phyloP scores from a whole-genome alignment of 2,888 invertebrate genomes.

The Nowickia ferox region DNA sequence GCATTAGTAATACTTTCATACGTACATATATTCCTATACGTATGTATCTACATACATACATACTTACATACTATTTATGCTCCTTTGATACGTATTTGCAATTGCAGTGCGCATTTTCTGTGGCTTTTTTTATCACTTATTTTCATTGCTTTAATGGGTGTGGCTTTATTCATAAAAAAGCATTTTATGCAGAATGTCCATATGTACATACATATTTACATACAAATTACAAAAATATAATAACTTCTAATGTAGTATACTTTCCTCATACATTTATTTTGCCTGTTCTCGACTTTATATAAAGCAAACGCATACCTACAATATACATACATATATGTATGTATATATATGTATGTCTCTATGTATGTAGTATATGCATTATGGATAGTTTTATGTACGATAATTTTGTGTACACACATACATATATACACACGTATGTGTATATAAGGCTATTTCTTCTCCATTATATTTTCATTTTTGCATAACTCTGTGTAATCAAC shows the following conservation, averaged over 20 bases:
- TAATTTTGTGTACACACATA: background rate
- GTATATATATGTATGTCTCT: background rate
- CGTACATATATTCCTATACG: too few species aligned
- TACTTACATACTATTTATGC: conserved; percentile 4
- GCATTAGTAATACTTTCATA: conserved; percentile 48
- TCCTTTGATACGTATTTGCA: conserved; percentile 43
- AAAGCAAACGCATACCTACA: conserved; percentile 41
- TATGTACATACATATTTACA: background rate
- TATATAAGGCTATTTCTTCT: too few species aligned
- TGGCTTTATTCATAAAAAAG: conserved; percentile 73
- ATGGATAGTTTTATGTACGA: background rate
- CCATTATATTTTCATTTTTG: too few species aligned
- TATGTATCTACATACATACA: background rate
- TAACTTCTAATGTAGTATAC: conserved; percentile 41
- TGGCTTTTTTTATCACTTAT: conserved; percentile 51
- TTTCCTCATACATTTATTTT: conserved; percentile 7
- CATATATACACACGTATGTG: background rate
- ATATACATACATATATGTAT: too few species aligned
- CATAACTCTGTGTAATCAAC: too few species aligned
- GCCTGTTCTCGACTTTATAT: conserved; percentile 37
- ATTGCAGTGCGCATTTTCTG: conserved; percentile 69
- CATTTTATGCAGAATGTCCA: conserved; percentile 37
- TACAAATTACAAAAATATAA: conserved; percentile 30
- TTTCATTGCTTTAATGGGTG: conserved; percentile 72
- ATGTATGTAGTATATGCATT: background rate